Base-by-base conservation (phyloP, 2,797 vertebrate species). In the Sebastes wilsoni region DNA sequence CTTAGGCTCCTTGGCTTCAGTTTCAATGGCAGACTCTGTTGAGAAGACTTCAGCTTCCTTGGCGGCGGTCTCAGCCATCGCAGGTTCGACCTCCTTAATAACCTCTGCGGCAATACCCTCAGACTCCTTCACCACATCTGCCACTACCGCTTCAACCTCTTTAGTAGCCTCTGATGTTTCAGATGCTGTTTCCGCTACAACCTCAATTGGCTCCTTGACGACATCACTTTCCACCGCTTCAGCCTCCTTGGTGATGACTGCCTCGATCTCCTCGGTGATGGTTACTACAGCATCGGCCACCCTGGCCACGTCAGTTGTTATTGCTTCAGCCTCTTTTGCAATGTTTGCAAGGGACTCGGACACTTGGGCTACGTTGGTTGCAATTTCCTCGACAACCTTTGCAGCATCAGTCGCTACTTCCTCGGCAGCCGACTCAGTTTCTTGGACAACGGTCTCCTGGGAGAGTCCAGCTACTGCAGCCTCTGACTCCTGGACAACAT, bases 321-420 rank as follows among this genome's bases (percentile, higher is more conserved):
- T 74, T 46, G 38, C 65, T 59, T 92, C 80, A 70, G 69, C 28
- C 7, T 88, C 72, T 27, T 76, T 82, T 18, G 42, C 78, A 11
- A 77, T 66, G 49, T 76, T 80, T 61, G 34, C 58, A 25, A 86
- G 4, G 2, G 85, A 73, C 70, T 75, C 77, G 0, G 77, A 67
- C 13, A 68, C 75, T 61, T 82, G n/a, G 61, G 58, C 65, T 8
- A 71, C 77, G 22, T 54, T 58, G 20, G 23, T 66, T 36, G 55
- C 60, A 62, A 81, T 76, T 14, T 78, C 75, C 10, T 83, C 75
- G 38, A 52, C 69, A 55, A 74, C 68, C 23, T 78, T 71, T 54
- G 28, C 71, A 46, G 61, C 36, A 42, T 76, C 73, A 61, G 23
- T 46, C 32, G 4, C 27, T 18, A n/a, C 14, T 23, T 79, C 61